Base-by-base conservation (phyloP, 2,113 vertebrate species). In the Gnathonemus echidnorhynchus region DNA sequence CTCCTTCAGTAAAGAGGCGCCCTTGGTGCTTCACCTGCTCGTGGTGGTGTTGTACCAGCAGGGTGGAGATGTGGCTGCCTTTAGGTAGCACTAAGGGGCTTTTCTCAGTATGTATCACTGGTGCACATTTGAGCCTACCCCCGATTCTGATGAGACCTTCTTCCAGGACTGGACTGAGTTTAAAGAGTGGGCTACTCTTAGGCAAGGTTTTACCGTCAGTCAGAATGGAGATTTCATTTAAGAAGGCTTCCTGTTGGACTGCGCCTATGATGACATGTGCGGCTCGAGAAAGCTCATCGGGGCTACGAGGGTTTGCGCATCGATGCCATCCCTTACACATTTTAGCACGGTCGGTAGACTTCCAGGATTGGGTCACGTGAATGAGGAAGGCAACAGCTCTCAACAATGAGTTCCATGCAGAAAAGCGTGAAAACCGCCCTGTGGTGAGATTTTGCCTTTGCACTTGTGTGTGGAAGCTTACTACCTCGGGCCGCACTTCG, bases 11-110 rank as follows among this genome's bases (percentile, higher is more conserved):
- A n/a, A 92, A 88, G 31, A 90, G 89, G 24, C 88, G 24, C 15
- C 91, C 90, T 89, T 92, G 89, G 56, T 92, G 90, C 35, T 89
- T 66, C 31, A 92, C 91, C 49, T 50, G 27, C 27, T 91, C 45
- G 27, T 91, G 90, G 53, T 91, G 45, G 24, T 92, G 83, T 6
- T 46, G 17, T 15, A 90, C 56, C 9, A 92, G 50, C 46, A 91
- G 58, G 52, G 46, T 86, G 11, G 89, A 80, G 3, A 92, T 35
- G 27, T 91, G 90, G 7, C 35, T 50, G 11, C 56, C 48, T 11
- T 24, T 74, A 11, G 87, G 89, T 3, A 84, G 19, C 24, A 90
- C 90, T 9, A 91, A 10, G 17, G 89, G 90, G 39, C 80, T 77
- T 24, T 90, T 91, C 4, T 21, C 52, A 21, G 52, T 56, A 56